Evolutionary conservation across 2,113 vertebrate species (phyloP).

Genomic region (Pantherophis guttatus): DNA sequence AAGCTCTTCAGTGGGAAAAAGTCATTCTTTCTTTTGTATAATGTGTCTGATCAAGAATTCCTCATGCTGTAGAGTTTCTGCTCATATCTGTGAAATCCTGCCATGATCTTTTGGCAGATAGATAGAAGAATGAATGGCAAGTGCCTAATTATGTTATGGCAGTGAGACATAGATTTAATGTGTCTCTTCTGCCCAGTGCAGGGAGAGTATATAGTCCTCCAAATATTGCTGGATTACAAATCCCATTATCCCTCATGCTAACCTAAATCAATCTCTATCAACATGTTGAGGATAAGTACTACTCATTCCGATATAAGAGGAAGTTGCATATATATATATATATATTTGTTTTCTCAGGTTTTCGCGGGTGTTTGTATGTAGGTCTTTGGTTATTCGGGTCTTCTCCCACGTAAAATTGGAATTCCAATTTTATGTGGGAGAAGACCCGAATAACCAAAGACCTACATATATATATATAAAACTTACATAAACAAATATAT

Average conservation of each 20-base stretch:
- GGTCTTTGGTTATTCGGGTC: no score
- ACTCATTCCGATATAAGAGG: neutral
- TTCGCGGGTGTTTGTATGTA: no score
- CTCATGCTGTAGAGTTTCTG: no score
- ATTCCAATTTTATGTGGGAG: no score
- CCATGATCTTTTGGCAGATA: neutral
- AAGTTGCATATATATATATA: neutral
- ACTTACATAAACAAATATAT: no score
- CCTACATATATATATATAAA: no score
- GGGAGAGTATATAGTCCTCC: neutral
- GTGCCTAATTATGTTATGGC: neutral
- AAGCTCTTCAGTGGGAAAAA: neutral
- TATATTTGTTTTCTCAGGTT: no score
- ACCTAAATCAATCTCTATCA: neutral
- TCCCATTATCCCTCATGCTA: neutral
- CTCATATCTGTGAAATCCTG: neutral
- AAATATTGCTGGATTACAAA: neutral
- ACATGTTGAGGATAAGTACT: neutral
- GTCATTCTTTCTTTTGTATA: neutral
- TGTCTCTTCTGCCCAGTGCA: neutral
- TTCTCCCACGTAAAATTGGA: no score
- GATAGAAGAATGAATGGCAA: neutral
- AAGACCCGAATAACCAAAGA: no score
- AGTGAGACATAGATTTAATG: neutral
- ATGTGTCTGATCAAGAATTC: neutral